Conservation (phyloP, 2,888 invertebrate genomes). For the Agrochola litura region DNA sequence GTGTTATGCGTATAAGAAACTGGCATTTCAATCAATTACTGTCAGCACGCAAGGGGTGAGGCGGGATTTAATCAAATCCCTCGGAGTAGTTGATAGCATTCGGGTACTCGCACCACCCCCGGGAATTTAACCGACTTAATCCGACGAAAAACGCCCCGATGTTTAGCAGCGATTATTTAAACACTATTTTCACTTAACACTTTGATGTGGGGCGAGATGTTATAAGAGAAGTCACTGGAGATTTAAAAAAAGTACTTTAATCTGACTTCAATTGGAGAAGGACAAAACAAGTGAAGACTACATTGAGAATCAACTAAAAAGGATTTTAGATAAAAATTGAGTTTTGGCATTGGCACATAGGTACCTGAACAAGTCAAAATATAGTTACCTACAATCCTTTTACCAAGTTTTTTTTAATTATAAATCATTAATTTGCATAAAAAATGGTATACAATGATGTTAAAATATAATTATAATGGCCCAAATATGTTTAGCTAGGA, state of each 20-base stretch:
- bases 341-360: too few relatives aligned
- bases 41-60: slow-evolving; percentile 88
- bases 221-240: slow-evolving; percentile 12
- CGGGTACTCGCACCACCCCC: slow-evolving; percentile 84
- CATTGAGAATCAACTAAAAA: background rate
- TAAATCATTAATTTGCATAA: too few relatives aligned
- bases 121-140: slow-evolving; percentile 81
- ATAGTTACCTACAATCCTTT: background rate
- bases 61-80: slow-evolving; percentile 87
- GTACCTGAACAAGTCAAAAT: background rate
- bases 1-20: slow-evolving; percentile 51
- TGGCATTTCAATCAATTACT: slow-evolving; percentile 87
- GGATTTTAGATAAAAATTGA: background rate
- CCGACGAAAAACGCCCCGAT: slow-evolving; percentile 83
- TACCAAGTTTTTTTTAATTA: background rate
- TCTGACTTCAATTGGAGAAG: background rate
- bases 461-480: too few relatives aligned
- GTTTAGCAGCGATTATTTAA: slow-evolving; percentile 87
- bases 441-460: too few relatives aligned
- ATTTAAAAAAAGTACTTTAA: background rate
- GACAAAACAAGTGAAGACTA: background rate
- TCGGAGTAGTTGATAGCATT: slow-evolving; percentile 84
- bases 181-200: slow-evolving; percentile 84
- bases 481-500: too few relatives aligned
- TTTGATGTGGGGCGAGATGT: slow-evolving; percentile 57